phyloP scores from a whole-genome alignment of 2,888 invertebrate genomes.

The Melolontha melolontha region DNA sequence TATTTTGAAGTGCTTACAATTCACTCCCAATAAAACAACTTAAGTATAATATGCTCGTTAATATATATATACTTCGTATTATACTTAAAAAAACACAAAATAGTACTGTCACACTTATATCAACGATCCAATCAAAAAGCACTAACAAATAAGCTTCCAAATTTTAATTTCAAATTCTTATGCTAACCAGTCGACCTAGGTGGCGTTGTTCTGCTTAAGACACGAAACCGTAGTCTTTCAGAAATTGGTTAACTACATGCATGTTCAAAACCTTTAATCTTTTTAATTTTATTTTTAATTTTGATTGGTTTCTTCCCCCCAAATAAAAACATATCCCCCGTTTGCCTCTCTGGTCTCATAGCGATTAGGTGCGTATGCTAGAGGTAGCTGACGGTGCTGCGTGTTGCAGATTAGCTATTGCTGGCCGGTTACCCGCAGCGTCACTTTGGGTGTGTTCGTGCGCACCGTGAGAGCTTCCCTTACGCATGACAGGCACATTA shows the following conservation, averaged over 20 bases:
- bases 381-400: conserved; percentile 52
- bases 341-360: conserved; percentile 25
- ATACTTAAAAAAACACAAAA: not conserved
- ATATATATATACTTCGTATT: too few species aligned
- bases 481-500: conserved; percentile 65
- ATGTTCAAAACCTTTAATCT: conserved; percentile 6
- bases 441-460: conserved; percentile 62
- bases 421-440: conserved; percentile 67
- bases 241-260: conserved; percentile 11
- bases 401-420: conserved; percentile 69
- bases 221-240: not conserved
- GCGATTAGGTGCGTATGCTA: conserved; percentile 36
- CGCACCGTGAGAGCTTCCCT: conserved; percentile 60
- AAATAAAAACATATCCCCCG: not conserved
- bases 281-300: conserved; percentile 4
- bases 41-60: too few species aligned
- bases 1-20: too few species aligned
- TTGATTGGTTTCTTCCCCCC: conserved; percentile 8
- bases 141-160: conserved; percentile 28
- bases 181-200: conserved; percentile 19
- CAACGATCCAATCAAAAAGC: not conserved
- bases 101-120: conserved; percentile 12
- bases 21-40: too few species aligned
- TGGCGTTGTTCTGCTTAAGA: conserved; percentile 23
- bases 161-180: conserved; percentile 24